Evolutionary conservation across 1,140 invertebrate species (phyloP).

Genomic region (Panagrolaimus sp.): DNA sequence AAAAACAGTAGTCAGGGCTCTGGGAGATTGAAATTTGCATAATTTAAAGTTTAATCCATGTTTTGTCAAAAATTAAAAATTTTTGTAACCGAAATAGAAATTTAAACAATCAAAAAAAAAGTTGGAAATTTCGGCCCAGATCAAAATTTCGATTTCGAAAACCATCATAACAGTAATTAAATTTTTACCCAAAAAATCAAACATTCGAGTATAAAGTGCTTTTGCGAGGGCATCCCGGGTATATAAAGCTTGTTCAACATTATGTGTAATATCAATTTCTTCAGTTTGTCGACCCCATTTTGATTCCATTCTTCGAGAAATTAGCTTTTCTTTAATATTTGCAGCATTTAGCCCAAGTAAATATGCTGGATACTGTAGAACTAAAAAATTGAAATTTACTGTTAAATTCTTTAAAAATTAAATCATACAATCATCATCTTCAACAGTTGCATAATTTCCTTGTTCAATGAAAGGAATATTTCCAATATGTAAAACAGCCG

Average conservation of each 20-base stretch:
- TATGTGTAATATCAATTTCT: slow-evolving; percentile 69
- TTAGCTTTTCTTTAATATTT: slow-evolving; percentile 61
- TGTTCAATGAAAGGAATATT: slow-evolving; percentile 68
- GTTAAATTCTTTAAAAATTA: neutral
- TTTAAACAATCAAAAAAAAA: neutral
- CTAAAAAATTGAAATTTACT: slow-evolving; percentile 61
- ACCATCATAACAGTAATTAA: too few relatives aligned
- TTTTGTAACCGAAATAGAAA: neutral
- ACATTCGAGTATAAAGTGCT: slow-evolving; percentile 69
- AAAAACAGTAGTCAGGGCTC: neutral
- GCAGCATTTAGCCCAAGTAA: slow-evolving; percentile 67
- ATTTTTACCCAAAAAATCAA: slow-evolving; percentile 71
- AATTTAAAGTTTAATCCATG: neutral
- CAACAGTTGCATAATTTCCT: slow-evolving; percentile 69
- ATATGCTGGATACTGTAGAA: slow-evolving; percentile 68
- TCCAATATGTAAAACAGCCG: slow-evolving; percentile 69
- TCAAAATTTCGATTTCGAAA: too few relatives aligned
- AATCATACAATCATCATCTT: slow-evolving; percentile 66
- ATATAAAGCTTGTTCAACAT: slow-evolving; percentile 69
- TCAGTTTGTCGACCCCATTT: slow-evolving; percentile 72
- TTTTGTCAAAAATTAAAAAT: neutral
- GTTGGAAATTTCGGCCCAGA: neutral
- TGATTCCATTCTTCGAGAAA: slow-evolving; percentile 69
- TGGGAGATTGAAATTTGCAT: neutral
- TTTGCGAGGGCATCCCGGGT: slow-evolving; percentile 69